A percentile compares a stretch with the other conserved stretches of the same genome.
These are phyloP conservation scores for Pipistrellus nathusii DNA, from an alignment of 2,797 vertebrate species.

Conservation along the genomic window DNA sequence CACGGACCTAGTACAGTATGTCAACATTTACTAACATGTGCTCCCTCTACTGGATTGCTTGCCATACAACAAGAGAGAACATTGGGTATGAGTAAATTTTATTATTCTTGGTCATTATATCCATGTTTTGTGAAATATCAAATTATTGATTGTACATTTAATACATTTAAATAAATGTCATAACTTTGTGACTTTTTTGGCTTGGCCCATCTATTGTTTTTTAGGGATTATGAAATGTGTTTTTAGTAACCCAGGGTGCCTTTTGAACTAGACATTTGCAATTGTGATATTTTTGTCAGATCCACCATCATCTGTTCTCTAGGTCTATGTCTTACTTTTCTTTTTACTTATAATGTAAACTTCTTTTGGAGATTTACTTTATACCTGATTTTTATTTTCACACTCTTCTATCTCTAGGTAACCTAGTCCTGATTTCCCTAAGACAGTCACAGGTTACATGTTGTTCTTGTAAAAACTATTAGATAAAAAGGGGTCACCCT, in stretches of 20 bases:
- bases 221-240: not conserved
- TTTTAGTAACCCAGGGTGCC: not conserved
- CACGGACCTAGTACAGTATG: not conserved
- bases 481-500: not conserved
- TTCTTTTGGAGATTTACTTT: conserved; percentile 5
- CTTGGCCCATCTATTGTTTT: not conserved
- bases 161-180: conserved; percentile 19
- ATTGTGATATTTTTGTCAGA: not conserved
- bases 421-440: not conserved
- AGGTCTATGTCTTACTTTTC: not conserved
- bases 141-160: conserved; percentile 30
- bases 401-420: not conserved
- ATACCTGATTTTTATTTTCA: not conserved
- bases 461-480: not conserved
- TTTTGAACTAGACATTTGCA: conserved; percentile 6
- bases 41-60: conserved; percentile 66
- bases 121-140: not conserved
- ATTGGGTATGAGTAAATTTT: not conserved
- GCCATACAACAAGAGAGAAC: conserved; percentile 19
- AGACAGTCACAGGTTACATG: not conserved
- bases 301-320: not conserved
- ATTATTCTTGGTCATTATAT: not conserved
- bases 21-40: conserved; percentile 38
- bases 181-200: not conserved
- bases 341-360: not conserved